phyloP scores from a whole-genome alignment of 2,113 vertebrate genomes.

The Bujurquina vittata region DNA sequence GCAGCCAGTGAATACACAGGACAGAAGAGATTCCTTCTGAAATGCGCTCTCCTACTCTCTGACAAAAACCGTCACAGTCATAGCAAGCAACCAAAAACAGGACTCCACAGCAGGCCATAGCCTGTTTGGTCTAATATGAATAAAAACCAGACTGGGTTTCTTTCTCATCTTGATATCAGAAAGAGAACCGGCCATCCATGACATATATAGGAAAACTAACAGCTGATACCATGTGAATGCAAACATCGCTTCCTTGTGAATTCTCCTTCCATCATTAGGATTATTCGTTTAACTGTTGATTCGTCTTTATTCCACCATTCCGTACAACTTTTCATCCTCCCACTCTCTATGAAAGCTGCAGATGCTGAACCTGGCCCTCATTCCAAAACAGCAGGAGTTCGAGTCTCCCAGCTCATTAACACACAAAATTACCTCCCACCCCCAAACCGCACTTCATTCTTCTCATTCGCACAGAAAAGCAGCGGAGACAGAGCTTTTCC shows the following conservation, averaged over 20 bases:
- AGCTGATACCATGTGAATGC: background rate
- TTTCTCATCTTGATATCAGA: slow-evolving; percentile 7
- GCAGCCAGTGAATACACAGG: slow-evolving; percentile 36
- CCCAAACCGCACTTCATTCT: slow-evolving; percentile 65
- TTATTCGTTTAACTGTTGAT: slow-evolving; percentile 21
- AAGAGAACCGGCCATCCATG: background rate
- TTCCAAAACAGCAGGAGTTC: slow-evolving; percentile 80
- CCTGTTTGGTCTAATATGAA: background rate
- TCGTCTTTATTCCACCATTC: slow-evolving; percentile 52
- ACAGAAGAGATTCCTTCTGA: slow-evolving; percentile 36
- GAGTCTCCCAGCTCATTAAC: slow-evolving; percentile 79
- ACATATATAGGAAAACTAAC: background rate
- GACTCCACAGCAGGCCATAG: background rate
- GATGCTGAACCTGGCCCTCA: slow-evolving; percentile 81
- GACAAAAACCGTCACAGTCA: slow-evolving; percentile 12
- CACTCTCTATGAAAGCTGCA: slow-evolving; percentile 69
- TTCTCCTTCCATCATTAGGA: slow-evolving; percentile 5
- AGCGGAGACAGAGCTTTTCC: slow-evolving; percentile 13
- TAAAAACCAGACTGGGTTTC: background rate
- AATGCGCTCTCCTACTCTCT: slow-evolving; percentile 27
- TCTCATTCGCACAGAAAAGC: slow-evolving; percentile 51
- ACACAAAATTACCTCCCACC: slow-evolving; percentile 71
- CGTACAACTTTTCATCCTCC: slow-evolving; percentile 59
- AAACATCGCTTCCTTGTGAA: background rate
- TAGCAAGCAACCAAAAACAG: slow-evolving; percentile 22